These are phyloP conservation scores for Chrysogorgia sp. DNA, from an alignment of 92 coral and sea anemone genomes.

Conservation along the genomic window DNA sequence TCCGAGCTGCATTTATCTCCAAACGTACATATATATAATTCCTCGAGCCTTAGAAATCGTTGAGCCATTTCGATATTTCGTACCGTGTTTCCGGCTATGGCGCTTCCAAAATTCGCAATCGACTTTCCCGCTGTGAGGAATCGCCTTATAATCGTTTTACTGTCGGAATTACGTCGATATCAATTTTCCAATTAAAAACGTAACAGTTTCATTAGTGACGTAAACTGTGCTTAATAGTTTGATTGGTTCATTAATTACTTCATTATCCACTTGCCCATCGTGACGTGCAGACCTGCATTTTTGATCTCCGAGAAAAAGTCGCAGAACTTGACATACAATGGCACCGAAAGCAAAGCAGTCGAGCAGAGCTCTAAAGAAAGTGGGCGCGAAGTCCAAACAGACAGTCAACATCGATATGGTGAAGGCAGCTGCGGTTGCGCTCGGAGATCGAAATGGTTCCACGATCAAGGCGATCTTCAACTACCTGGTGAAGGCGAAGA, in stretches of 20 bases:
- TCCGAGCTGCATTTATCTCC: no score
- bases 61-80: no score
- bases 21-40: no score
- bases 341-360: slow-evolving; percentile 8
- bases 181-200: slow-evolving; percentile 31
- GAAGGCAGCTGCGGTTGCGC: slow-evolving; percentile 34
- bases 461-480: slow-evolving; percentile 43
- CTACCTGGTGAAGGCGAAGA: slow-evolving; percentile 21
- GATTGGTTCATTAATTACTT: slow-evolving; percentile 32
- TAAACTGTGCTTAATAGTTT: slow-evolving; percentile 15
- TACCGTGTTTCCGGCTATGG: no score
- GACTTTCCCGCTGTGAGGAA: no score
- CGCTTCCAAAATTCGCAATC: no score
- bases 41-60: no score
- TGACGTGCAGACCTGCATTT: slow-evolving; percentile 45
- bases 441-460: slow-evolving; percentile 48
- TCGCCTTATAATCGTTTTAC: background rate
- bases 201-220: slow-evolving; percentile 29
- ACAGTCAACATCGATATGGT: slow-evolving; percentile 32
- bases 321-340: slow-evolving; percentile 10
- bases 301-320: slow-evolving; percentile 32
- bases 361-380: slow-evolving; percentile 8
- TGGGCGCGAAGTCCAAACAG: slow-evolving; percentile 11
- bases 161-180: background rate
- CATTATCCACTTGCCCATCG: slow-evolving; percentile 43